A percentile compares a stretch with the other conserved stretches of the same genome.
These are phyloP conservation scores for Drosophila siamana DNA, from an alignment of 2,888 invertebrate species.

Conservation along the genomic window DNA sequence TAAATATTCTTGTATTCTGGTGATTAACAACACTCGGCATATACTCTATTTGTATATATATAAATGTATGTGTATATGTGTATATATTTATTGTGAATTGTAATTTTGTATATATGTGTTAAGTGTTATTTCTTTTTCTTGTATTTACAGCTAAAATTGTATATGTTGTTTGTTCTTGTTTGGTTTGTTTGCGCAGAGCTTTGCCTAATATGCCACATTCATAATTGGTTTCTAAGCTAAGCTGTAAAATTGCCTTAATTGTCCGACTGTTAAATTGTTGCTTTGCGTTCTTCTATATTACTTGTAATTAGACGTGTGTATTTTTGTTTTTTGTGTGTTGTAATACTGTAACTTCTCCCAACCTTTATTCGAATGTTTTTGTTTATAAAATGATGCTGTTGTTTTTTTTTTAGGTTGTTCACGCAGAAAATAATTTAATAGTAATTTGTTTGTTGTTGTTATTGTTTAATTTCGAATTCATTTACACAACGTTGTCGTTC, in stretches of 20 bases:
- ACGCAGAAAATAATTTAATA: constrained; percentile 66
- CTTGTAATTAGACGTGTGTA: constrained; percentile 5
- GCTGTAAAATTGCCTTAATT: constrained; percentile 58
- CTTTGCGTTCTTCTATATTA: constrained; percentile 20
- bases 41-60: constrained; percentile 3
- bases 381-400: constrained; percentile 35
- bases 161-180: background rate
- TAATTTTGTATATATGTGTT: constrained; percentile 25
- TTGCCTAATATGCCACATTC: constrained; percentile 55
- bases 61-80: constrained; percentile 26
- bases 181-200: constrained; percentile 22
- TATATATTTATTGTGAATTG: constrained; percentile 40
- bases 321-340: constrained; percentile 19
- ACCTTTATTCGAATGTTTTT: background rate
- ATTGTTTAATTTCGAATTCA: constrained; percentile 43
- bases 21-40: constrained; percentile 37
- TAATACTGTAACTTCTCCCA: constrained; percentile 48
- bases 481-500: constrained; percentile 55
- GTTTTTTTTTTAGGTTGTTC: constrained; percentile 44
- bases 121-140: constrained; percentile 10
- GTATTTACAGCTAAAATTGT: constrained; percentile 58
- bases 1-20: constrained; percentile 52
- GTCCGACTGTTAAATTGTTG: constrained; percentile 26
- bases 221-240: constrained; percentile 47
- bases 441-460: background rate